phyloP scores from a whole-genome alignment of 2,888 invertebrate genomes.

The Lasioglossum malachurum region DNA sequence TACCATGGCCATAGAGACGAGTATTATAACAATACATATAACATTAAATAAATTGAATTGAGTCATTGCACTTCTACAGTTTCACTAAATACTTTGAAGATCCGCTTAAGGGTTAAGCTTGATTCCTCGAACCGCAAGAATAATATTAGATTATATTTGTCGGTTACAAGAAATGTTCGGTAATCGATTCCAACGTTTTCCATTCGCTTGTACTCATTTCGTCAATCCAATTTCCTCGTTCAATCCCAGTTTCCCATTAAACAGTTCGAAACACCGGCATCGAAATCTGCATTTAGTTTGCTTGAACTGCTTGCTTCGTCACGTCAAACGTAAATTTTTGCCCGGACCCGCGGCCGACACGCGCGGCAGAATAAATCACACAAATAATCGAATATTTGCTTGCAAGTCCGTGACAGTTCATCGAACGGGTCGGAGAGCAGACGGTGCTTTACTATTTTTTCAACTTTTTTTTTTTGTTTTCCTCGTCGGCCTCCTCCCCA shows the following conservation, averaged over 20 bases:
- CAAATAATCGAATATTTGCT: constrained; percentile 39
- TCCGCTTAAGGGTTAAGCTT: neutral
- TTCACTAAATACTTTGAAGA: neutral
- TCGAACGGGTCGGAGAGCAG: constrained; percentile 15
- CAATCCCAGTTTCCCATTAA: constrained; percentile 4
- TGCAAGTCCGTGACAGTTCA: constrained; percentile 33
- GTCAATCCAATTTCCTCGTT: constrained; percentile 13
- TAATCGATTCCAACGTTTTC: neutral
- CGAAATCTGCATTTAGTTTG: constrained; percentile 14
- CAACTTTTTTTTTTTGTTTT: neutral
- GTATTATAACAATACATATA: neutral
- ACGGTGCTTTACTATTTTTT: neutral
- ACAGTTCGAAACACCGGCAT: constrained; percentile 1
- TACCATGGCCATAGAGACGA: neutral
- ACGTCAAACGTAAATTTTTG: constrained; percentile 33
- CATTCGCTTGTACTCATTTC: neutral
- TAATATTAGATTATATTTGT: neutral
- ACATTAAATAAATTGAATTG: neutral
- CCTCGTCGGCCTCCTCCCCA: neutral
- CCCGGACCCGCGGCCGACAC: neutral
- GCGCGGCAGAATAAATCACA: constrained; percentile 25
- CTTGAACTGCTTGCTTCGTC: constrained; percentile 27
- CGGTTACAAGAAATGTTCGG: neutral
- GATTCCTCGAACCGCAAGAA: neutral
- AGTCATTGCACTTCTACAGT: neutral